These are phyloP conservation scores for Tapirus terrestris DNA, from an alignment of 2,113 vertebrate genomes.

Conservation along the genomic window DNA sequence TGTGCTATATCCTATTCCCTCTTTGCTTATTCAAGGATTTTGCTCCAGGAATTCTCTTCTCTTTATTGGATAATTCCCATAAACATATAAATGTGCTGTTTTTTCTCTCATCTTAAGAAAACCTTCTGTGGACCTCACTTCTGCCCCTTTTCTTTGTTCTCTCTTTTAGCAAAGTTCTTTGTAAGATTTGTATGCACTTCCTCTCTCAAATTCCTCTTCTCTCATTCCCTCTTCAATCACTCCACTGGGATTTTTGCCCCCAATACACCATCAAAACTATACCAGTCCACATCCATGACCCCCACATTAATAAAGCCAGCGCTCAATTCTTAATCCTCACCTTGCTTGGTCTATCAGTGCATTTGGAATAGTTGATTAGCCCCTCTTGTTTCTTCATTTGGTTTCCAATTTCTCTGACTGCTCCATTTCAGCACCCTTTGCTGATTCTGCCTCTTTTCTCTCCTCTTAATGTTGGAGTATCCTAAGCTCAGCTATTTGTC, in stretches of 20 bases:
- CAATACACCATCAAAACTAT: not conserved
- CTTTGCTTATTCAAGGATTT: not conserved
- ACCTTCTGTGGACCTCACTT: not conserved
- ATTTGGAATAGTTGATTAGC: not conserved
- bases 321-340: not conserved
- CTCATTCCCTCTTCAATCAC: not conserved
- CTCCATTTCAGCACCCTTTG: not conserved
- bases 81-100: not conserved
- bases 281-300: not conserved
- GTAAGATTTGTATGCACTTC: not conserved
- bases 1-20: not conserved
- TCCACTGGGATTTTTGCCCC: not conserved
- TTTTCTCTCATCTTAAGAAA: not conserved
- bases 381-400: not conserved
- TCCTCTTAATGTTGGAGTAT: not conserved
- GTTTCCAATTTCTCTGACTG: not conserved
- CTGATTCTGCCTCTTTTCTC: not conserved
- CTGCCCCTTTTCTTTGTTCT: not conserved
- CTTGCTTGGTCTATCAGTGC: not conserved
- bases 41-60: not conserved
- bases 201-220: not conserved
- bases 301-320: not conserved
- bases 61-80: not conserved
- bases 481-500: not conserved
- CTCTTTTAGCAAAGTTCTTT: not conserved